Conservation (phyloP, 2,888 invertebrate species). For the Plagiodera versicolora region DNA sequence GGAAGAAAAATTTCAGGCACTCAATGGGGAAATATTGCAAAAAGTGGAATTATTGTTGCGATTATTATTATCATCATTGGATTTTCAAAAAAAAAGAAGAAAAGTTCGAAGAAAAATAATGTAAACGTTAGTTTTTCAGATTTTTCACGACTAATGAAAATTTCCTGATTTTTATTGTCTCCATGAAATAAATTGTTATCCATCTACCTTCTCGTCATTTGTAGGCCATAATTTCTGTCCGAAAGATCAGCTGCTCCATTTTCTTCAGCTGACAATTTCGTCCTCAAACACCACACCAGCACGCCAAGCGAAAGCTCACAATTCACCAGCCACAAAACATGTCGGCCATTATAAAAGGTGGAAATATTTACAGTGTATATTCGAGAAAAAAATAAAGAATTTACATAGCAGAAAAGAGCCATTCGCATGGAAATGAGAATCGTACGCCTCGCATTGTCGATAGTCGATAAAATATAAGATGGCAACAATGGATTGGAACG, state of each 20-base stretch:
- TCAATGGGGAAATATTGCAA: no score
- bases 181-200: no score
- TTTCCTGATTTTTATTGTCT: no score
- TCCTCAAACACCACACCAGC: constrained; percentile 32
- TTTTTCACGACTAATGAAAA: no score
- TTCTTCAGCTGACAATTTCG: constrained; percentile 10
- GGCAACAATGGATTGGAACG: constrained; percentile 43
- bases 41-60: no score
- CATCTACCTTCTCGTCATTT: no score
- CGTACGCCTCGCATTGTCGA: constrained; percentile 51
- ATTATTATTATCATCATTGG: no score
- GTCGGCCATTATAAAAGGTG: constrained; percentile 51
- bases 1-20: no score
- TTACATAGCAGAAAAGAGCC: constrained; percentile 54
- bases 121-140: no score
- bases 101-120: no score
- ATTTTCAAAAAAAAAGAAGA: no score
- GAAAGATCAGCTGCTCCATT: neutral
- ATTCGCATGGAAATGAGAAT: constrained; percentile 56
- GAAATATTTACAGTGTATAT: constrained; percentile 53
- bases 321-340: constrained; percentile 45
- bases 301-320: constrained; percentile 40
- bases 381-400: constrained; percentile 48
- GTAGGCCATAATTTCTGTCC: neutral
- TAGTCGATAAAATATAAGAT: constrained; percentile 57